phyloP scores from a whole-genome alignment of 1,140 invertebrate genomes.

The Micrasema minimum region DNA sequence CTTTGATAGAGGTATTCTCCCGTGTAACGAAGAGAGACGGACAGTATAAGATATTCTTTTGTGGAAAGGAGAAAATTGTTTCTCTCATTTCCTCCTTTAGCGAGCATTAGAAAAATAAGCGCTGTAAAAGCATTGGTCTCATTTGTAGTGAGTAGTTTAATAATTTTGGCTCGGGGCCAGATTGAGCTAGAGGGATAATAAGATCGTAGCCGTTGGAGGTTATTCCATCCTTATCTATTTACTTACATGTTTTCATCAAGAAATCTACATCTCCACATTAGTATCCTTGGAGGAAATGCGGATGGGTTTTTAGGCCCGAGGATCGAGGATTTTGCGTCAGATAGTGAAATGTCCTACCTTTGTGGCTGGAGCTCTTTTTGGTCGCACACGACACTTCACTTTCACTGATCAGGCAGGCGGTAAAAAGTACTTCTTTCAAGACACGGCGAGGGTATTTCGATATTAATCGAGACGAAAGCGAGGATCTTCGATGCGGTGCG shows the following conservation, averaged over 20 bases:
- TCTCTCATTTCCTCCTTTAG: neutral
- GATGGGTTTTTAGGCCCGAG: no score
- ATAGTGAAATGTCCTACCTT: no score
- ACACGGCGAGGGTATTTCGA: no score
- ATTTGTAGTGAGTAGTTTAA: slow-evolving; percentile 46
- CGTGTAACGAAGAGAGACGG: slow-evolving; percentile 2
- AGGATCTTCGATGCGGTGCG: no score
- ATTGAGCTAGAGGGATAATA: slow-evolving; percentile 45
- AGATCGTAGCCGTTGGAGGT: slow-evolving; percentile 21
- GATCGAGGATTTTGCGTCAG: no score
- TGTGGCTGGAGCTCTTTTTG: no score
- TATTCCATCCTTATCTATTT: slow-evolving; percentile 28
- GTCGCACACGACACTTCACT: no score
- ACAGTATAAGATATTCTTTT: neutral
- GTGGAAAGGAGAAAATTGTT: neutral
- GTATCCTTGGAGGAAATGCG: no score
- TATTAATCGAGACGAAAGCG: no score
- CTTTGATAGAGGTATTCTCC: slow-evolving; percentile 38
- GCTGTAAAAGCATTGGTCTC: slow-evolving; percentile 11
- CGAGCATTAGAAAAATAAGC: slow-evolving; percentile 26
- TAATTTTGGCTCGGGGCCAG: slow-evolving; percentile 49
- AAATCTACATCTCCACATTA: no score
- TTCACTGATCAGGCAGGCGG: no score
- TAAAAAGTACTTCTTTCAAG: no score
- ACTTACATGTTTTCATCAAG: neutral